These are phyloP conservation scores for Lates calcarifer DNA, from an alignment of 2,113 vertebrate genomes.

Conservation along the genomic window DNA sequence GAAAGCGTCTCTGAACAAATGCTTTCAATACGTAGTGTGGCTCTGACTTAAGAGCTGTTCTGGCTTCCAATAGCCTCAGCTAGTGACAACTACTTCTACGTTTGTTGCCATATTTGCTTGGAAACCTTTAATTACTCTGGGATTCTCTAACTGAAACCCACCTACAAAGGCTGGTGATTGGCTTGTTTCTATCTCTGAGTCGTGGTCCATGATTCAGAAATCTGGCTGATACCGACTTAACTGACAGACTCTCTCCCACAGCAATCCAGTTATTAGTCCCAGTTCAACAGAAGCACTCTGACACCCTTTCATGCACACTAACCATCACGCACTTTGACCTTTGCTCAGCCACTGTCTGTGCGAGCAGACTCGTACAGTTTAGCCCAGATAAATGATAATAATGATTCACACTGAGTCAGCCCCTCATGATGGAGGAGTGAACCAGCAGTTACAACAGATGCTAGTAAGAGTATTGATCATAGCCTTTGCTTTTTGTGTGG, in stretches of 20 bases:
- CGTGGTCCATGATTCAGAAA: not conserved
- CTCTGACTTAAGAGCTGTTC: not conserved
- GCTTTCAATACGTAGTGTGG: not conserved
- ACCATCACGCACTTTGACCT: not conserved
- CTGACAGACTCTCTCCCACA: not conserved
- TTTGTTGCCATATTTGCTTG: too few relatives aligned
- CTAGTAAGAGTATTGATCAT: not conserved
- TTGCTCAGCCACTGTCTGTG: not conserved
- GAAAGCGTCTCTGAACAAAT: not conserved
- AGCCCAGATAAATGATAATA: not conserved
- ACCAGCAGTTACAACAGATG: slow-evolving; percentile 6
- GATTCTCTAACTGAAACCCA: too few relatives aligned
- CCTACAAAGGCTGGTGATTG: not conserved
- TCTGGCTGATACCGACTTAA: not conserved
- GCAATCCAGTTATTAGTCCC: not conserved
- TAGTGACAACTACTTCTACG: not conserved
- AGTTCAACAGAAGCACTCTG: not conserved
- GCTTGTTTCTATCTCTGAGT: not conserved
- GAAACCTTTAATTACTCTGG: too few relatives aligned
- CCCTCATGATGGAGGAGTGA: not conserved
- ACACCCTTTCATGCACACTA: not conserved
- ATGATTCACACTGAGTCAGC: slow-evolving; percentile 1
- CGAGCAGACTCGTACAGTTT: not conserved
- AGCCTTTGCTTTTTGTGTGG: not conserved
- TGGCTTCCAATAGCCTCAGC: not conserved